Conservation (phyloP, 2,797 vertebrate genomes). For the Mormyrops attenuatus region DNA sequence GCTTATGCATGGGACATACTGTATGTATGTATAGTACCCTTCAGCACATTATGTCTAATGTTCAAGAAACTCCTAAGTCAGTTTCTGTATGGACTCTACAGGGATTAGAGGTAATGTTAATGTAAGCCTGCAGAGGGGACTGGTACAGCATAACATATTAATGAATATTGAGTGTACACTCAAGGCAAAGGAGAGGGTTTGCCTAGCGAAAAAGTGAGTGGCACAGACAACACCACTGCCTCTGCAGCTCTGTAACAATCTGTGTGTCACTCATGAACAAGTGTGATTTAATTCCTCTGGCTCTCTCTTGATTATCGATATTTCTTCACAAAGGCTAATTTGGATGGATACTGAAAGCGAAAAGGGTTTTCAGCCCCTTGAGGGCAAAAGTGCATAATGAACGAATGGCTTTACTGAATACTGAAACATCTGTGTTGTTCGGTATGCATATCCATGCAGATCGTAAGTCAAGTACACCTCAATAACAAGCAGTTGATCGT, state of each 20-base stretch:
- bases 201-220: not conserved
- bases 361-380: conserved; percentile 8
- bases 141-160: not conserved
- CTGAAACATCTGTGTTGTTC: not conserved
- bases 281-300: not conserved
- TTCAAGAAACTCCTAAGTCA: not conserved
- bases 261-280: not conserved
- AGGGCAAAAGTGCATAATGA: conserved; percentile 29
- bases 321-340: conserved; percentile 30
- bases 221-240: not conserved
- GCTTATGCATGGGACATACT: not conserved
- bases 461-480: not conserved
- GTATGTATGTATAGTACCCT: not conserved
- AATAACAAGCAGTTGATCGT: not conserved
- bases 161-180: not conserved
- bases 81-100: not conserved
- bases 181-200: not conserved
- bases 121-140: not conserved
- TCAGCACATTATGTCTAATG: not conserved
- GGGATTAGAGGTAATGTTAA: not conserved
- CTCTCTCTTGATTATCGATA: conserved; percentile 28
- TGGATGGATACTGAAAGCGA: conserved; percentile 28
- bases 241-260: not conserved
- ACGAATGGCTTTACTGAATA: conserved; percentile 11
- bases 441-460: not conserved